These are phyloP conservation scores for Brachypodius melanocephalos DNA, from an alignment of 2,113 vertebrate species.

Conservation along the genomic window DNA sequence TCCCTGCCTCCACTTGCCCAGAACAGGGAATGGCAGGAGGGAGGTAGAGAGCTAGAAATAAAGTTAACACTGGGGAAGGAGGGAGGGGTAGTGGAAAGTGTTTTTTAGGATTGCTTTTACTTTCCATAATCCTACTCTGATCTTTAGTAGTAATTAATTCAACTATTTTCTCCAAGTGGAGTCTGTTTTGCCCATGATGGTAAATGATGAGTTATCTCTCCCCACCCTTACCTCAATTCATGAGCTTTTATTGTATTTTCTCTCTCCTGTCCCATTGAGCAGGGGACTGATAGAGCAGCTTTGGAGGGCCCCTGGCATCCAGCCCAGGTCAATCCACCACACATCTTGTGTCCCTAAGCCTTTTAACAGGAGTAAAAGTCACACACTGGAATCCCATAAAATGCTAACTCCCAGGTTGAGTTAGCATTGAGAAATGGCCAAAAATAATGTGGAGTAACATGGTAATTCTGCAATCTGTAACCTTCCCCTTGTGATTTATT, in stretches of 20 bases:
- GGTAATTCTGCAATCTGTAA: not conserved
- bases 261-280: not conserved
- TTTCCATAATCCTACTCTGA: not conserved
- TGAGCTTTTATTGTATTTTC: not conserved
- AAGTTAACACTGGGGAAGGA: not conserved
- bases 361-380: not conserved
- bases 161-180: not conserved
- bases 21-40: not conserved
- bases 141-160: not conserved
- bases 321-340: not conserved
- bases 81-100: rapidly evolving
- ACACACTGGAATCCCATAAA: not conserved
- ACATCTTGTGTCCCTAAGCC: not conserved
- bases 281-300: not conserved
- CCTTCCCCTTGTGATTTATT: not conserved
- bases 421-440: not conserved
- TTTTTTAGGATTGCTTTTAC: not conserved
- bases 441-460: not conserved
- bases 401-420: not conserved
- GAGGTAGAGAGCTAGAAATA: not conserved
- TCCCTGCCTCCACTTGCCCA: not conserved
- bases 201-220: not conserved
- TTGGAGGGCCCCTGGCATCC: not conserved
- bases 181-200: not conserved
- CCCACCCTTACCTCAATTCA: not conserved